Evolutionary conservation across 2,113 vertebrate genomes (phyloP).

Genomic region (Eurystomus gularis): DNA sequence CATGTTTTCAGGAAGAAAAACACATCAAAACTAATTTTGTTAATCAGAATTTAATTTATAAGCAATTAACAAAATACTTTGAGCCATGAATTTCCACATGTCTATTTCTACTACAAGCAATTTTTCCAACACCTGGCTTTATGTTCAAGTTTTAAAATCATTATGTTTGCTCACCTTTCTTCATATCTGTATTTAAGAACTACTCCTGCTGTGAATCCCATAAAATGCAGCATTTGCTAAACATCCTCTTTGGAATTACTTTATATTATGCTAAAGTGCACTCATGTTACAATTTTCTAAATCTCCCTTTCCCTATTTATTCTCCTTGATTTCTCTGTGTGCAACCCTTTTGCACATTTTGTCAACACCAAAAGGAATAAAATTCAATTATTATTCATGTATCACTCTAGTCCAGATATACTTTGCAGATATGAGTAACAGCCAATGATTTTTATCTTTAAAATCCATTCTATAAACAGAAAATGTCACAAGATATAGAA

Average conservation of each 20-base stretch:
- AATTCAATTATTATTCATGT: not conserved
- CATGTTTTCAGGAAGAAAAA: not conserved
- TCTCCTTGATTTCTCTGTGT: not conserved
- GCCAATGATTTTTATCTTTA: not conserved
- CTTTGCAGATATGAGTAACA: not conserved
- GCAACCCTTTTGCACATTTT: not conserved
- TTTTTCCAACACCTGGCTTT: not conserved
- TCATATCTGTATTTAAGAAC: not conserved
- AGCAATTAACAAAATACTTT: not conserved
- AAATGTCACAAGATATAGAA: not conserved
- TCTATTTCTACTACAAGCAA: not conserved
- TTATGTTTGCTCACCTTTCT: not conserved
- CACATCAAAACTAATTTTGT: not conserved
- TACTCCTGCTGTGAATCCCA: not conserved
- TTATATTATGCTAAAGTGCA: not conserved
- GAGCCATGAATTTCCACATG: not conserved
- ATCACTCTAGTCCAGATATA: not conserved
- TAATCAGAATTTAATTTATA: not conserved
- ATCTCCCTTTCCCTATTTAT: not conserved
- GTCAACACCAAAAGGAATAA: not conserved
- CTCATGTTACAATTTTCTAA: not conserved
- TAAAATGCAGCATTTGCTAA: not conserved
- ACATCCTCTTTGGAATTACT: not conserved
- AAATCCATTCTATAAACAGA: not conserved
- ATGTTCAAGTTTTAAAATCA: not conserved